Evolutionary conservation across 2,113 vertebrate genomes (phyloP).

Genomic region (Ginglymostoma cirratum): DNA sequence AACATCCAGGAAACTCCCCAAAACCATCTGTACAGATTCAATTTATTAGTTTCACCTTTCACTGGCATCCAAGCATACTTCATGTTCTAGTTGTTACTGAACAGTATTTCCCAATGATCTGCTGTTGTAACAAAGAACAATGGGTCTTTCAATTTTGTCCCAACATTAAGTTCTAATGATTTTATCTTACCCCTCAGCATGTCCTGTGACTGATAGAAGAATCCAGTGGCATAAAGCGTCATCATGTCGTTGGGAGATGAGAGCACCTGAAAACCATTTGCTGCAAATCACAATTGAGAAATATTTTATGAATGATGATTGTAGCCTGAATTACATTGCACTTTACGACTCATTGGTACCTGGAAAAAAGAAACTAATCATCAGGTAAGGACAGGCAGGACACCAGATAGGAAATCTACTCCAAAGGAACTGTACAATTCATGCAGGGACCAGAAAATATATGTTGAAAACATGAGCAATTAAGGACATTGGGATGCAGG

Average conservation of each 20-base stretch:
- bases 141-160: not conserved
- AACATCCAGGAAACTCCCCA: not conserved
- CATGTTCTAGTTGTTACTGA: slow-evolving; percentile 14
- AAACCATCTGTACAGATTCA: not conserved
- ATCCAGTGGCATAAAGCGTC: slow-evolving; percentile 22
- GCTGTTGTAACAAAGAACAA: slow-evolving; percentile 23
- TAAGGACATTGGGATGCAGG: not conserved
- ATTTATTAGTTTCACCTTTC: not conserved
- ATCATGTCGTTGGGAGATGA: slow-evolving; percentile 35
- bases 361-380: slow-evolving; percentile 22
- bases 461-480: not conserved
- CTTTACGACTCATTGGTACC: slow-evolving; percentile 34
- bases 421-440: not conserved
- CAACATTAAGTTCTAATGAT: not conserved
- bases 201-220: slow-evolving; percentile 9
- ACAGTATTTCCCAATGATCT: slow-evolving; percentile 12
- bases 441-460: not conserved
- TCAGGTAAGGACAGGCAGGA: not conserved
- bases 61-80: not conserved
- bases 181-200: slow-evolving; percentile 31
- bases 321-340: slow-evolving; percentile 27
- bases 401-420: not conserved
- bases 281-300: slow-evolving; percentile 12
- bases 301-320: slow-evolving; percentile 34
- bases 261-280: not conserved